phyloP scores from a whole-genome alignment of 1,140 invertebrate genomes.

The Drosophila sp. region DNA sequence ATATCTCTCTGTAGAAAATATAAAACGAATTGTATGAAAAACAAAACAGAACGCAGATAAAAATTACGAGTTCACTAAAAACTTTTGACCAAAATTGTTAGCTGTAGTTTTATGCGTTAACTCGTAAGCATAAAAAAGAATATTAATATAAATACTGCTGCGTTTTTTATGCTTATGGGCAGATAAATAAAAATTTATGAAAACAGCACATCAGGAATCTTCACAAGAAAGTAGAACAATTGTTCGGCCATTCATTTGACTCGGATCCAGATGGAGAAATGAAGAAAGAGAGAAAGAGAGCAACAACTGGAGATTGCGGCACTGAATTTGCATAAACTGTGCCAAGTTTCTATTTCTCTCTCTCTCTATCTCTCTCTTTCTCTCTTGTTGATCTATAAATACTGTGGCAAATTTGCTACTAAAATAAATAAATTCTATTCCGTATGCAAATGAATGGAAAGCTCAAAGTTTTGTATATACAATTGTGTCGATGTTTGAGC shows the following conservation, averaged over 20 bases:
- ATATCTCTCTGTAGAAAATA: background rate
- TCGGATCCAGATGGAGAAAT: background rate
- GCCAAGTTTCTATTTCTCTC: background rate
- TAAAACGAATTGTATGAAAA: constrained; percentile 40
- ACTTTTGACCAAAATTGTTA: constrained; percentile 53
- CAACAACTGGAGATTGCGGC: constrained; percentile 7
- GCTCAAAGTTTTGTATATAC: constrained; percentile 24
- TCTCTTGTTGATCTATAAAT: constrained; percentile 68
- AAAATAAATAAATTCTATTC: constrained; percentile 73
- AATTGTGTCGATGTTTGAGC: constrained; percentile 33
- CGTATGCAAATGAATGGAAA: constrained; percentile 63
- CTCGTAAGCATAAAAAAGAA: constrained; percentile 56
- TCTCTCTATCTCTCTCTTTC: background rate
- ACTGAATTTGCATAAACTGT: constrained; percentile 54
- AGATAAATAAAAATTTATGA: constrained; percentile 70
- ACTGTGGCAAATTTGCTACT: constrained; percentile 65
- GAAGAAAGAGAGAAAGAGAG: background rate
- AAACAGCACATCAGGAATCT: constrained; percentile 23
- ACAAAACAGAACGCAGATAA: constrained; percentile 47
- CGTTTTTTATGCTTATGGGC: constrained; percentile 54
- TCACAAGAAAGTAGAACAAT: constrained; percentile 22
- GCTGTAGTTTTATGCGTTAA: constrained; percentile 48
- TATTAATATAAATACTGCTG: constrained; percentile 38
- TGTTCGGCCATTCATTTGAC: constrained; percentile 49
- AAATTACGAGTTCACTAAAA: constrained; percentile 64